phyloP scores from a whole-genome alignment of 2,113 vertebrate genomes.

The Tyrannus savana region DNA sequence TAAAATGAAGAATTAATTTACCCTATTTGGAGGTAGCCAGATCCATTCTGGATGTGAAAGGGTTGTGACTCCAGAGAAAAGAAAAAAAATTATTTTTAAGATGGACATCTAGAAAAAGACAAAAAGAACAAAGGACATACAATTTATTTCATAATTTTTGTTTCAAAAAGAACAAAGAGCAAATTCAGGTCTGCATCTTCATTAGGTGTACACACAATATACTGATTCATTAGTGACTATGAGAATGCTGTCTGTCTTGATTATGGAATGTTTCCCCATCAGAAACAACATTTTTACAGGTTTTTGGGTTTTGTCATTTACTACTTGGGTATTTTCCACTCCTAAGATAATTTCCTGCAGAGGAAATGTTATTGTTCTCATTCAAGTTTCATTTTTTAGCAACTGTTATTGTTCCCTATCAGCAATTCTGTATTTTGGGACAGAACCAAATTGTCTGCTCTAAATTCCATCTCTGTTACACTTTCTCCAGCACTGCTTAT shows the following conservation, averaged over 20 bases:
- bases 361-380: conserved; percentile 10
- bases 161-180: not conserved
- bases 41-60: not conserved
- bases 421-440: conserved; percentile 36
- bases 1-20: not conserved
- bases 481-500: conserved; percentile 19
- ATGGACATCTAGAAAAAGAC: not conserved
- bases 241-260: not conserved
- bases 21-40: not conserved
- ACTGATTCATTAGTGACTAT: not conserved
- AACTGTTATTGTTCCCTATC: conserved; percentile 29
- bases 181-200: not conserved
- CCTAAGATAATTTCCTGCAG: conserved; percentile 6
- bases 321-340: not conserved
- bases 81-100: not conserved
- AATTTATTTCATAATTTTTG: not conserved
- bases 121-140: not conserved
- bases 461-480: conserved; percentile 20
- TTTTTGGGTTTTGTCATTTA: conserved; percentile 9
- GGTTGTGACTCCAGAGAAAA: not conserved
- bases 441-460: conserved; percentile 43
- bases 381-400: conserved; percentile 4
- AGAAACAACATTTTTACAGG: not conserved
- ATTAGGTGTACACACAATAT: not conserved
- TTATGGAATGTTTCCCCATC: not conserved